Evolutionary conservation across 2,888 invertebrate species (phyloP).

Genomic region (Pharmacophagus antenor): DNA sequence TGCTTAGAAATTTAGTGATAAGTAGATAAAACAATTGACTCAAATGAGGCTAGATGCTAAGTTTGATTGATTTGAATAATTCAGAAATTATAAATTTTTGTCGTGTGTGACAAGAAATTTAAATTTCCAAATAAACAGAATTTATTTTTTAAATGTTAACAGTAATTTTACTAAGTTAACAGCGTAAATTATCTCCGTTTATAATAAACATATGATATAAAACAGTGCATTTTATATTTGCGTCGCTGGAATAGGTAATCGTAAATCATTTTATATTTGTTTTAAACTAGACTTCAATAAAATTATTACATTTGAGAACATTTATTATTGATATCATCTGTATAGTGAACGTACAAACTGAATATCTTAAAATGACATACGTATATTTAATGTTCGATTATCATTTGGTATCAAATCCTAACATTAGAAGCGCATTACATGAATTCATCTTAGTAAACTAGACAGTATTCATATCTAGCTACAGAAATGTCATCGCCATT

Average conservation of each 20-base stretch:
- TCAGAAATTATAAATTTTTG: conserved; percentile 3
- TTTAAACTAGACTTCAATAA: not conserved
- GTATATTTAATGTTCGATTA: conserved; percentile 27
- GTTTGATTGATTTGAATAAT: conserved; percentile 1
- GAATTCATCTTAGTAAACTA: conserved; percentile 44
- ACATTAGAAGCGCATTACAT: conserved; percentile 61
- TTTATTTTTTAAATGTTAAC: not conserved
- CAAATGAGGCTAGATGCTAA: conserved; percentile 45
- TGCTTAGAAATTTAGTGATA: conserved; percentile 64
- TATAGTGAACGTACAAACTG: conserved; percentile 27
- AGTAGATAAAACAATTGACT: conserved; percentile 67
- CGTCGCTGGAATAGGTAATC: conserved; percentile 4
- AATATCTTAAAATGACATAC: conserved; percentile 16
- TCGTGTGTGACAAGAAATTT: not conserved
- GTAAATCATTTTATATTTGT: not conserved
- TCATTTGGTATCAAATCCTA: conserved; percentile 50
- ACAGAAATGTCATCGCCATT: conserved; percentile 32
- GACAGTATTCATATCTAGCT: conserved; percentile 37
- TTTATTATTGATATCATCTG: not conserved
- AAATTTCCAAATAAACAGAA: not conserved
- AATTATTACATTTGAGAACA: not conserved
- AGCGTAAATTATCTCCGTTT: conserved; percentile 1
- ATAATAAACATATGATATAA: not conserved
- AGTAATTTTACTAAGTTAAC: not conserved
- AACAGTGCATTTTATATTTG: conserved; percentile 6